Evolutionary conservation across 2,797 vertebrate genomes (phyloP).

Genomic region (Craterocephalus amniculus): DNA sequence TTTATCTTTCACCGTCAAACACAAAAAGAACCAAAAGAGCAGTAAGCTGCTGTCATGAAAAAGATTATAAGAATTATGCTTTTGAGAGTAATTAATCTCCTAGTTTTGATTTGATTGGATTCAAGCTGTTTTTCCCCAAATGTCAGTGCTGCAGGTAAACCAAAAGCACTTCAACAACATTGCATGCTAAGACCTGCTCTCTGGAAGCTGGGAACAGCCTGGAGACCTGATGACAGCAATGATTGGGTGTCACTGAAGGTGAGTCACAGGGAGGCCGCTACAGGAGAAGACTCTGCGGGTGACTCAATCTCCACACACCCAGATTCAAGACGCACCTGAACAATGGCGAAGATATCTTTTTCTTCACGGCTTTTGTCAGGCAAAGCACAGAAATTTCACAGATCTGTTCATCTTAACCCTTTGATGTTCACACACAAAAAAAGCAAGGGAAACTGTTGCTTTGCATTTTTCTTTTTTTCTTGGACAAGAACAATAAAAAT

Average conservation of each 20-base stretch:
- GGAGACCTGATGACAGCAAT: conserved; percentile 29
- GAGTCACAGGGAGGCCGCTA: conserved; percentile 47
- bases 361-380: conserved; percentile 9
- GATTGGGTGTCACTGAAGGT: conserved; percentile 60
- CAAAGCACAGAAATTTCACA: background rate
- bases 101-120: background rate
- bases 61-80: background rate
- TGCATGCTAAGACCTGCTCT: conserved; percentile 54
- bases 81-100: background rate
- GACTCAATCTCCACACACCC: conserved; percentile 64
- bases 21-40: background rate
- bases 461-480: too few species aligned
- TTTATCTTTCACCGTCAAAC: background rate
- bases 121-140: conserved; percentile 6
- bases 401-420: conserved; percentile 9
- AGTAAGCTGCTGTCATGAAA: background rate
- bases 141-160: background rate
- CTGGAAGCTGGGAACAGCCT: conserved; percentile 30
- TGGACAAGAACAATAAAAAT: too few species aligned
- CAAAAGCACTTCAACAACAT: background rate
- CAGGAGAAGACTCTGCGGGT: conserved; percentile 60
- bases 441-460: too few species aligned
- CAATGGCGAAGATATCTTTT: conserved; percentile 49
- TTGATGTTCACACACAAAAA: too few species aligned
- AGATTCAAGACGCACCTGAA: conserved; percentile 42